Percentiles rank a stretch among this genome's conserved stretches.
These are phyloP conservation scores for Etheostoma perlongum DNA, from an alignment of 2,797 vertebrate genomes.

Conservation along the genomic window DNA sequence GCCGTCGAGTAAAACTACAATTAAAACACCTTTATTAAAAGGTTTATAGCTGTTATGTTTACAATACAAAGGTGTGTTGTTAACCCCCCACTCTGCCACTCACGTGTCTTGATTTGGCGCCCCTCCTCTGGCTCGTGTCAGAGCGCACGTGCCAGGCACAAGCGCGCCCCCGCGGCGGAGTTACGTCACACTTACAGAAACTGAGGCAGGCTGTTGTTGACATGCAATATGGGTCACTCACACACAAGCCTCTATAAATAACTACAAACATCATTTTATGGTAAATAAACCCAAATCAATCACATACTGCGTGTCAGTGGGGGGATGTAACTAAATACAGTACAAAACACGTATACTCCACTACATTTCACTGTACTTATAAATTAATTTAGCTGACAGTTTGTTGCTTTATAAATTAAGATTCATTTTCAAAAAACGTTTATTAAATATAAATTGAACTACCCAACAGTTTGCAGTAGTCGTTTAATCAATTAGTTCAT, in stretches of 20 bases:
- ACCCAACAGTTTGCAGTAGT: too few species aligned
- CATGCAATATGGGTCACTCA: constrained; percentile 51
- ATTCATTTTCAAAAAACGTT: too few species aligned
- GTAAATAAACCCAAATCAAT: neutral
- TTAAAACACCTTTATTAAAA: neutral
- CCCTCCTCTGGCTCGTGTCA: constrained; percentile 28
- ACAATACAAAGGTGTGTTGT: neutral
- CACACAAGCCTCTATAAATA: constrained; percentile 31
- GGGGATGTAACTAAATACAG: too few species aligned
- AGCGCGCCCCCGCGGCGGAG: constrained; percentile 42
- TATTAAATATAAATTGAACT: too few species aligned
- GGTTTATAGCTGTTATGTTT: neutral
- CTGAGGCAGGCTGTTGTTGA: constrained; percentile 7
- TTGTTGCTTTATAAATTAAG: too few species aligned
- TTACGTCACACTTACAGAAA: constrained; percentile 70
- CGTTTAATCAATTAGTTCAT: too few species aligned
- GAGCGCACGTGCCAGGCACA: constrained; percentile 60
- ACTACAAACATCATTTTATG: neutral
- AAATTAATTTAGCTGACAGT: too few species aligned
- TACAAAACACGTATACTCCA: too few species aligned
- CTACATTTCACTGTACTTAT: too few species aligned
- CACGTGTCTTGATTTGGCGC: constrained; percentile 32
- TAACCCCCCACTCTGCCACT: neutral
- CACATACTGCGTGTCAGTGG: neutral
- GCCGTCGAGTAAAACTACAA: neutral